Evolutionary conservation across 2,888 invertebrate genomes (phyloP), one percentile per base, ranked within the genome.

Genomic region (Gymnocheta viridis): DNA sequence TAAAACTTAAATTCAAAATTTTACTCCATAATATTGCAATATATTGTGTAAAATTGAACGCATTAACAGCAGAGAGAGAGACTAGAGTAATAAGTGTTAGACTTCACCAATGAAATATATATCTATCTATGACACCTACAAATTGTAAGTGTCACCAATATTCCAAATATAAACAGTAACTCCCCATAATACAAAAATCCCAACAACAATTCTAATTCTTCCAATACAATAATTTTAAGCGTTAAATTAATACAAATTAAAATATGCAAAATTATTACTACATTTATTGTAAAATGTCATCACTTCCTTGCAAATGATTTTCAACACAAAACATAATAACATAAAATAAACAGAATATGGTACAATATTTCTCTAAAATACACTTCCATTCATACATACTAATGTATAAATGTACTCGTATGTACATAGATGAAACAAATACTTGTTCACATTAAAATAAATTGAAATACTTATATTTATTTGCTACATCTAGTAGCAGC

Each of bases 381-480:
- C 29, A 44, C 27, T 17, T 29, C 5, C n/a, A 12, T 29, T 22
- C 14, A 19, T 35, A 29, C 54, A 27, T 1, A 24, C 27, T n/a
- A n/a, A n/a, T n/a, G n/a, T n/a, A n/a, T n/a, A n/a, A n/a, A n/a
- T n/a, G 10, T 19, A 22, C 7, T 6, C 2, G 49, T 12, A 24
- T 24, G 12, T 19, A 22, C 7, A 22, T 27, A 19, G 35, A 41
- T 60, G 29, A n/a, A 9, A 49, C 17, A 17, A 54, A 9, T 27
- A 22, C 38, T 51, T 64, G 38, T 79, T 47, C 35, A 24, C 51
- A 73, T 77, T 41, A 17, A 58, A 77, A 74, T 76, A 80, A 80
- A 83, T 76, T 58, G 70, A 54, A 72, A 72, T 84, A 62, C 38
- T 67, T 27, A 27, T 67, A 64, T 19, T 70, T 70, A 51, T 49